Percentiles rank a stretch among this genome's conserved stretches.
phyloP scores from a whole-genome alignment of 2,888 invertebrate genomes.

The Lithophane leautieri region DNA sequence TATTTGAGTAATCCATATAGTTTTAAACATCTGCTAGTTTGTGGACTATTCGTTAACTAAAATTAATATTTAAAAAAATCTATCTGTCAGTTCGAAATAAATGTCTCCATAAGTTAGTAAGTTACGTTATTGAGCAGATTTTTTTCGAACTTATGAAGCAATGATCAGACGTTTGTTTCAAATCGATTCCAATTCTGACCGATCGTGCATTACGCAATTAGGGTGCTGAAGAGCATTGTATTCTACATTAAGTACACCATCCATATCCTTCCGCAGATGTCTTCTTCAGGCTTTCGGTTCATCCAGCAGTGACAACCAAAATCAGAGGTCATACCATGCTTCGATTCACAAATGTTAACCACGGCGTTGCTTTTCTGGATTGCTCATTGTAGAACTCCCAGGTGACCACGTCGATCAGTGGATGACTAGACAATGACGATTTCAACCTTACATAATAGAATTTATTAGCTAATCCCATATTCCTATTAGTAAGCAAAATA shows the following conservation, averaged over 20 bases:
- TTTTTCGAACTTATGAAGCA: too few species aligned
- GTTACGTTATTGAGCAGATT: too few species aligned
- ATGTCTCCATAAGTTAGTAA: too few species aligned
- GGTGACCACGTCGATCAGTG: background rate
- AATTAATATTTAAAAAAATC: background rate
- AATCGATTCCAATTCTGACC: too few species aligned
- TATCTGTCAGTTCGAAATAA: too few species aligned
- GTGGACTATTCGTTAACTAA: background rate
- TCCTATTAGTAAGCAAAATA: conserved; percentile 23
- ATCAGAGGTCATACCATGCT: background rate
- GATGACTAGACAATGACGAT: conserved; percentile 1
- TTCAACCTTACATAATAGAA: conserved; percentile 29
- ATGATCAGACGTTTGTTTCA: too few species aligned
- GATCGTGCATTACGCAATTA: too few species aligned
- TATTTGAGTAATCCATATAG: background rate
- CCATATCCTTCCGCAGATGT: background rate
- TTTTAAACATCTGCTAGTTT: background rate
- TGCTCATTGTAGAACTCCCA: background rate
- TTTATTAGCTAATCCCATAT: conserved; percentile 19
- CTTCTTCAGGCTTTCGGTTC: background rate
- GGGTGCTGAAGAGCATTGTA: background rate
- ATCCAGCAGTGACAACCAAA: background rate
- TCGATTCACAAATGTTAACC: background rate
- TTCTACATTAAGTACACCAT: background rate
- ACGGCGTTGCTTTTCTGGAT: background rate